Conservation (phyloP, 1,140 invertebrate species). For the Lepidurus packardi region DNA sequence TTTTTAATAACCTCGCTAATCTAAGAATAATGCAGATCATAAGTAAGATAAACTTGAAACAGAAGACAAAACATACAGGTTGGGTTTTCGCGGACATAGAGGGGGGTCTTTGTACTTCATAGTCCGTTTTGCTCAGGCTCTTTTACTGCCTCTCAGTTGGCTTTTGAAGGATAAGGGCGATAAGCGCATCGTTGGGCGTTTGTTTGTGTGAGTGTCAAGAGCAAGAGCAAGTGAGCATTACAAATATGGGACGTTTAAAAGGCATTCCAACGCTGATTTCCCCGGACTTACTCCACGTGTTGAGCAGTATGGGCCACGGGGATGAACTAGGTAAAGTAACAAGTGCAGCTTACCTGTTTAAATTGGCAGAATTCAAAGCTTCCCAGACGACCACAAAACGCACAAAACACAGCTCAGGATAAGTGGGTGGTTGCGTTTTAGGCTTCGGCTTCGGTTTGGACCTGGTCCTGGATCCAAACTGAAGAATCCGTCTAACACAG, state of each 20-base stretch:
- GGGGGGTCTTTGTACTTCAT: neutral
- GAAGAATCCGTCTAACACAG: neutral
- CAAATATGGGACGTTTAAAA: slow-evolving; percentile 33
- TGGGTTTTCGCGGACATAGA: neutral
- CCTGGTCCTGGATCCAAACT: neutral
- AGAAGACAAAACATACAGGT: neutral
- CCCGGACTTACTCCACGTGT: slow-evolving; percentile 31
- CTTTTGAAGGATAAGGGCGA: neutral
- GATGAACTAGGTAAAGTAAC: slow-evolving; percentile 31
- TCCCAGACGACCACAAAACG: neutral
- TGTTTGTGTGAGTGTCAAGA: neutral
- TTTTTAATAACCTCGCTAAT: no score
- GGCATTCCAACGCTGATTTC: slow-evolving; percentile 32
- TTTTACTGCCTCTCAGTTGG: neutral
- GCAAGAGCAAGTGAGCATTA: neutral
- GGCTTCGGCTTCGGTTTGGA: neutral
- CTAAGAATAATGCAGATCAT: no score
- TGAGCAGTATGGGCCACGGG: slow-evolving; percentile 31
- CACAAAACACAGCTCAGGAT: neutral
- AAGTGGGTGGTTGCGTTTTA: neutral
- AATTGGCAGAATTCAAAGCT: neutral
- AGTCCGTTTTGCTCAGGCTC: neutral
- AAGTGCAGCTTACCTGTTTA: slow-evolving; percentile 6
- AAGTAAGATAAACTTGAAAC: no score
- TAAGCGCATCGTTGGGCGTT: neutral